A percentile compares a stretch with the other conserved stretches of the same genome.
These are phyloP conservation scores for Drosophila lutescens DNA, from an alignment of 2,888 invertebrate genomes.

Conservation along the genomic window DNA sequence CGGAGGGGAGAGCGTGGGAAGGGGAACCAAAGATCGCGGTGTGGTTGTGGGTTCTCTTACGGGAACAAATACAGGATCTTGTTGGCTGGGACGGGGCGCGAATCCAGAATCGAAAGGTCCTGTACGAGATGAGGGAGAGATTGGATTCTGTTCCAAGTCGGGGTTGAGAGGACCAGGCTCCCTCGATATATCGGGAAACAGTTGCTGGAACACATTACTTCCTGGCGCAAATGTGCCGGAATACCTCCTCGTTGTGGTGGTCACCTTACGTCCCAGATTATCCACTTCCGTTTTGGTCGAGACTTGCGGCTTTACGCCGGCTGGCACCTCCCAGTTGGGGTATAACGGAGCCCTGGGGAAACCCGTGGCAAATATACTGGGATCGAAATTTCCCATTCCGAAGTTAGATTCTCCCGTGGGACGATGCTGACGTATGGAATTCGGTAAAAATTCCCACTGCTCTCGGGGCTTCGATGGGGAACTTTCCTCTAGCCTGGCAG, in stretches of 20 bases:
- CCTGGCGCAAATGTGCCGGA: neutral
- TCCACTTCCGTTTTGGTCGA: slow-evolving; percentile 56
- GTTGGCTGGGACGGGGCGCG: slow-evolving; percentile 5
- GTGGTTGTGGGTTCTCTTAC: slow-evolving; percentile 18
- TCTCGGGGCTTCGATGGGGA: slow-evolving; percentile 35
- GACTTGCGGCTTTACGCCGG: slow-evolving; percentile 49
- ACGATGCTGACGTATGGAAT: neutral
- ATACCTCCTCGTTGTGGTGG: slow-evolving; percentile 46
- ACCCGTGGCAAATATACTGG: slow-evolving; percentile 1
- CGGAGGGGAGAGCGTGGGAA: neutral
- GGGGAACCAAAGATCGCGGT: neutral
- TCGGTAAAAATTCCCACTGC: slow-evolving; percentile 61
- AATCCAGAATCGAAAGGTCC: slow-evolving; percentile 16
- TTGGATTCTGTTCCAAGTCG: neutral
- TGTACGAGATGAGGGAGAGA: neutral
- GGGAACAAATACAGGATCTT: neutral
- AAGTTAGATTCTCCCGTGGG: neutral
- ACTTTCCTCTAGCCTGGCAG: slow-evolving; percentile 5
- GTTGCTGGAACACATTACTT: neutral
- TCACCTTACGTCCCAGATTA: slow-evolving; percentile 58
- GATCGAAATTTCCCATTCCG: neutral
- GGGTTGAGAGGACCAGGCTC: slow-evolving; percentile 5
- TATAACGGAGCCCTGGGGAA: slow-evolving; percentile 21
- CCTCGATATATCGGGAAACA: slow-evolving; percentile 4
- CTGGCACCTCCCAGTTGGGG: slow-evolving; percentile 39